Evolutionary conservation across 2,113 vertebrate genomes (phyloP).

Genomic region (Varanus salvator): DNA sequence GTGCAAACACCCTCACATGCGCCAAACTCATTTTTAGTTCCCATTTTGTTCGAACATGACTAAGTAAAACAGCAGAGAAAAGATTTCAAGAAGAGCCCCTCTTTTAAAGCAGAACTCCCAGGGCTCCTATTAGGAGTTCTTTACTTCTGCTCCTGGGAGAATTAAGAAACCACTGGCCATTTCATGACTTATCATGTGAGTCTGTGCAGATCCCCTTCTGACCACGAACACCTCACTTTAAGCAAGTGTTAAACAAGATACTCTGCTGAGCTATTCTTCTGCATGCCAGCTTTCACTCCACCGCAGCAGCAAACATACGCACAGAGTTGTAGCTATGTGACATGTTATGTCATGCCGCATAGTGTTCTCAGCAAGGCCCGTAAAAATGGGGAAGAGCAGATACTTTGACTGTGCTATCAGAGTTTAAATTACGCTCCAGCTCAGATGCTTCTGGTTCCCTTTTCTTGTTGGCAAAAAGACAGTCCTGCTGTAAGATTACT

Average conservation of each 20-base stretch:
- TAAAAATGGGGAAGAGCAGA: conserved; percentile 27
- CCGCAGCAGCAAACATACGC: neutral
- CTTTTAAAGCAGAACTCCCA: conserved; percentile 15
- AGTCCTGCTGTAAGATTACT: conserved; percentile 25
- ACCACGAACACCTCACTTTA: conserved; percentile 21
- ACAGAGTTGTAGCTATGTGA: conserved; percentile 10
- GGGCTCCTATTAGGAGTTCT: conserved; percentile 6
- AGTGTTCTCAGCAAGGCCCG: conserved; percentile 4
- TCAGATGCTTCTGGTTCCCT: conserved; percentile 11
- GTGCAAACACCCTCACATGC: too few species aligned
- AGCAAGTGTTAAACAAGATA: conserved; percentile 34
- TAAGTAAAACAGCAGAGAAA: neutral
- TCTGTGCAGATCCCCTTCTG: neutral
- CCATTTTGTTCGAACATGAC: neutral
- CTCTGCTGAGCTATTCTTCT: conserved; percentile 25
- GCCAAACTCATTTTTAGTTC: neutral
- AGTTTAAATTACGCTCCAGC: conserved; percentile 34
- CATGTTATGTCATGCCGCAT: conserved; percentile 34
- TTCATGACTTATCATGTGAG: fast-evolving
- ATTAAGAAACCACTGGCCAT: fast-evolving
- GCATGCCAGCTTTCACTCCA: conserved; percentile 20
- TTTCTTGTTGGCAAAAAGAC: conserved; percentile 42
- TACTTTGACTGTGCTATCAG: conserved; percentile 12
- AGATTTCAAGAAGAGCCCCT: neutral
- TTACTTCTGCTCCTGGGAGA: neutral